Evolutionary conservation across 1,140 invertebrate genomes (phyloP).

Genomic region (Drosophila takahashii): DNA sequence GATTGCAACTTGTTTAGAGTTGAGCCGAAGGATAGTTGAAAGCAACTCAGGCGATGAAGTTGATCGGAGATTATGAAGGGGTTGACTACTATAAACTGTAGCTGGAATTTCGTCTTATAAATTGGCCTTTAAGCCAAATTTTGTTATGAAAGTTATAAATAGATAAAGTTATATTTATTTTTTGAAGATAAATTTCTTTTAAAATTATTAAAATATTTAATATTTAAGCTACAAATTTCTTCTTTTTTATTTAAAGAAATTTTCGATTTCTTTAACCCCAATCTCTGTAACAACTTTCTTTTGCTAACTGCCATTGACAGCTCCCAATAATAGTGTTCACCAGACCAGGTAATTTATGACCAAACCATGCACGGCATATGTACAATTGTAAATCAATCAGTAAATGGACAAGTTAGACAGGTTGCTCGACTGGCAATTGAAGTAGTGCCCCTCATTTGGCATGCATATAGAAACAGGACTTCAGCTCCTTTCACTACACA

Average conservation of each 20-base stretch:
- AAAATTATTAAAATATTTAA: too few species aligned
- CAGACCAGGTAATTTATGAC: conserved; percentile 54
- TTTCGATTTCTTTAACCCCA: background rate
- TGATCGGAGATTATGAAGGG: conserved; percentile 2
- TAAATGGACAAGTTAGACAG: conserved; percentile 44
- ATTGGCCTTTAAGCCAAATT: background rate
- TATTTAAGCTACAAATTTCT: too few species aligned
- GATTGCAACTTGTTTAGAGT: conserved; percentile 20
- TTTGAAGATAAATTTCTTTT: too few species aligned
- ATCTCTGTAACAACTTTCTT: conserved; percentile 5
- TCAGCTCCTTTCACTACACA: background rate
- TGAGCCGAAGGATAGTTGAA: conserved; percentile 5
- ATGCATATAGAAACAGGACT: conserved; percentile 20
- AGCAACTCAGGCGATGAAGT: conserved; percentile 1
- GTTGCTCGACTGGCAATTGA: conserved; percentile 20
- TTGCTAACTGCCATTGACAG: conserved; percentile 22
- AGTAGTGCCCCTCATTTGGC: conserved; percentile 13
- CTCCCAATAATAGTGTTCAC: conserved; percentile 16
- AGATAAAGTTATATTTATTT: background rate
- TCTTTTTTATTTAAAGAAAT: too few species aligned
- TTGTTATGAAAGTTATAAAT: too few species aligned
- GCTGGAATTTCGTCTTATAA: background rate
- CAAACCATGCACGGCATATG: conserved; percentile 6
- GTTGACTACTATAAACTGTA: background rate
- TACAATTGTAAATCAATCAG: conserved; percentile 75